Base-by-base conservation (phyloP, 2,888 invertebrate genomes). In the Galeopsomyia nigrocyanea region DNA sequence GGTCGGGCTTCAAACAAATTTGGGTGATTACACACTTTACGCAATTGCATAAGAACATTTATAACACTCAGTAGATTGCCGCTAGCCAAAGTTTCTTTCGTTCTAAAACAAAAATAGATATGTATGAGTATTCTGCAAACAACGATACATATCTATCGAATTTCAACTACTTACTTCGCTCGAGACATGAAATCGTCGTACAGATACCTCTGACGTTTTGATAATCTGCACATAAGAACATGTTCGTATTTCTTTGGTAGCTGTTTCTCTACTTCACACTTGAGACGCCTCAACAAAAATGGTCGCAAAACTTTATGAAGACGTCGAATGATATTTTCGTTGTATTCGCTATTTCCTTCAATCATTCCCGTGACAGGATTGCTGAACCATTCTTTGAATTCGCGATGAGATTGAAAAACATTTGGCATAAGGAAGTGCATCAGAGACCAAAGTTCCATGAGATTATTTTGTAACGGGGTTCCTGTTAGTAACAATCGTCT, bases 151-250 rank as follows among this genome's bases (percentile, higher is more conserved):
- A 56, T 26, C 55, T 39, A 47, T 17, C 67, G 53, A 69, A 50
- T 64, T 62, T 58, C 62, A 67, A 58, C 65, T 72, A 89, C 92
- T 90, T 88, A 95, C 95, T 95, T 94, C 83, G 98, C 93, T 81
- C 97, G 92, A 67, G 96, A 94, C 98, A 99, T 99, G 88, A 99
- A 99, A 87, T 99, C 99, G 88, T 99, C 99, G 88, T 99, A 99
- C 73, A 99, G 90, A 89, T 92, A 98, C 77, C 99, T 91, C 87
- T 99, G 99, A 50, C 99, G 90, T 87, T 97, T 97, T 50, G 99
- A 96, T 79, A 99, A 90, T 63, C 96, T 91, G 84, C 98, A 98
- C 91, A 96, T 91, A 26, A 98, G 90, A 78, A 98, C 93, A 88
- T 97, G 97, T 87, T 99, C 98, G 87, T 95, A 96, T 88, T 99